These are phyloP conservation scores for Catocala nupta DNA, from an alignment of 2,888 invertebrate species.

Conservation along the genomic window DNA sequence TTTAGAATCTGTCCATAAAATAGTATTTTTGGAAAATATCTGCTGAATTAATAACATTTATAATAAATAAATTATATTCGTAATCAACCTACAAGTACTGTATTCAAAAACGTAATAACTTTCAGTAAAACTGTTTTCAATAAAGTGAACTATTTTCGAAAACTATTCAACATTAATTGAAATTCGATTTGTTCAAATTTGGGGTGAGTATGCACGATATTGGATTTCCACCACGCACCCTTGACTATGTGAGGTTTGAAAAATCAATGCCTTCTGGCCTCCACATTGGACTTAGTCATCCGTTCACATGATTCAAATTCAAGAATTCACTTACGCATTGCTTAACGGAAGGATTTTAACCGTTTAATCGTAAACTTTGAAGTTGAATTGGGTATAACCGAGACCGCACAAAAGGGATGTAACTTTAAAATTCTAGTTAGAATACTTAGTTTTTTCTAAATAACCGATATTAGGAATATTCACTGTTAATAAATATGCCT, in stretches of 20 bases:
- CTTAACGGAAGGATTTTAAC: slow-evolving; percentile 33
- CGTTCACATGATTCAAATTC: slow-evolving; percentile 39
- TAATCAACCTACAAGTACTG: too few species aligned
- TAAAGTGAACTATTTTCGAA: slow-evolving; percentile 22
- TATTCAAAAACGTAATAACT: neutral
- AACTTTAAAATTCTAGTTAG: neutral
- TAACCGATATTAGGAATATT: too few species aligned
- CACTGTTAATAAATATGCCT: too few species aligned
- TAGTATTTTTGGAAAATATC: too few species aligned
- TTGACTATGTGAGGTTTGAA: slow-evolving; percentile 70
- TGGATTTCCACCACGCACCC: slow-evolving; percentile 74
- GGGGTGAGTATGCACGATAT: slow-evolving; percentile 68
- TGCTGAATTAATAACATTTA: too few species aligned
- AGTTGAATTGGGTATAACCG: slow-evolving; percentile 5
- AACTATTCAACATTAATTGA: slow-evolving; percentile 63
- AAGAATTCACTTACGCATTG: slow-evolving; percentile 39
- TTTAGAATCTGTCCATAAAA: too few species aligned
- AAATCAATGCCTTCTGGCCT: slow-evolving; percentile 70
- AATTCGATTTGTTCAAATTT: slow-evolving; percentile 72
- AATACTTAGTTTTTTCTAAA: too few species aligned
- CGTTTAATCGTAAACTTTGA: slow-evolving; percentile 30
- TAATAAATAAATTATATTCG: too few species aligned
- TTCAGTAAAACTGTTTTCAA: neutral
- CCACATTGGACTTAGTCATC: slow-evolving; percentile 49
- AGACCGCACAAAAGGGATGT: slow-evolving; percentile 16